Evolutionary conservation across 2,797 vertebrate genomes (phyloP), one percentile per base, ranked within the genome.

Genomic region (Chaunax sp.): DNA sequence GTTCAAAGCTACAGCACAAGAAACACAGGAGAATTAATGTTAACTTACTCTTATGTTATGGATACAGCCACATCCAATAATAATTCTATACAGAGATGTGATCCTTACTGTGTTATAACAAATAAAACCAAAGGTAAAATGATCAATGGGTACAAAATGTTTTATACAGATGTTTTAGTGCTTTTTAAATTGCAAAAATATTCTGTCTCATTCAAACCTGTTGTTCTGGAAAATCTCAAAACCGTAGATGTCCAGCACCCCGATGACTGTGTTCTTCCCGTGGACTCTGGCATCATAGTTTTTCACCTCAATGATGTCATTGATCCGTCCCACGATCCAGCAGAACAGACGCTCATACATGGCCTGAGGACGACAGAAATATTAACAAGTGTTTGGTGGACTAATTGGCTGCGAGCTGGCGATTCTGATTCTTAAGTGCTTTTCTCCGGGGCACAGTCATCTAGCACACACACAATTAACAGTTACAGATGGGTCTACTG

Each of bases 141-240:
- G n/a, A n/a, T n/a, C n/a, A 35, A 35, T 11, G 7, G 10, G 6
- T 8, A 35, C 28, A 35, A 35, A 11, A 35, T 9, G 7, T 38
- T 1, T 19, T 23, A 20, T 12, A 4, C 19, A 40, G 26, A 9
- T 38, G 5, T 3, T 3, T 18, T 35, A 20, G 3, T 20, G 23
- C 11, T 43, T 43, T 19, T 43, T 43, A 41, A 16, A 41, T 16
- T 18, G 9, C 3, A 11, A 37, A 4, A 46, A 30, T 11, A n/a
- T 14, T 15, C 4, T 18, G 19, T 45, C n/a, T 69, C 11, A 8
- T 72, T 19, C 73, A 81, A 45, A 98, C 98, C 98, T 99, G 94
- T 99, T 99, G 82, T 96, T 99, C 87, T 99, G 97, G 77, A 99
- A 99, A 74, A 99, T 99, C 91, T 99, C 98, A 58, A 99, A 99